These are phyloP conservation scores for Falco berigora DNA, from an alignment of 2,797 vertebrate genomes.

Conservation along the genomic window DNA sequence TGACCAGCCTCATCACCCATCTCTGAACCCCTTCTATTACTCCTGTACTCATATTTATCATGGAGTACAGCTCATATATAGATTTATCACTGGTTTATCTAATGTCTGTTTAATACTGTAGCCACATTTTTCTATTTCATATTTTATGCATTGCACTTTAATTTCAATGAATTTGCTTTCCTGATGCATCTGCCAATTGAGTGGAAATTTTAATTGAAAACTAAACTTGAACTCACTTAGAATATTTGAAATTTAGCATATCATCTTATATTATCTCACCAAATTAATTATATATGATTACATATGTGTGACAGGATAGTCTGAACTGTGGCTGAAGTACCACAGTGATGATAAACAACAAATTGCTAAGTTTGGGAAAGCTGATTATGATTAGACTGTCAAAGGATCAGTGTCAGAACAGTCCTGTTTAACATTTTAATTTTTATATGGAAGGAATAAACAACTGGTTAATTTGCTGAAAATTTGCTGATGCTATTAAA, in stretches of 20 bases:
- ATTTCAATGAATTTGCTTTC: not conserved
- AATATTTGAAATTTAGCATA: not conserved
- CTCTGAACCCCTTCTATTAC: not conserved
- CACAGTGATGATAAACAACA: not conserved
- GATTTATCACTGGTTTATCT: not conserved
- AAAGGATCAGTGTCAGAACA: not conserved
- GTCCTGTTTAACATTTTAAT: conserved; percentile 4
- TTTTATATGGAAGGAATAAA: conserved; percentile 13
- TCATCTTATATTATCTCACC: not conserved
- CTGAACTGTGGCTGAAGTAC: not conserved
- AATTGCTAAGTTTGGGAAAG: conserved; percentile 15
- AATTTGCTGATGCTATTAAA: conserved; percentile 21
- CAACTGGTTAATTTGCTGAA: conserved; percentile 11
- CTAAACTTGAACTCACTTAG: not conserved
- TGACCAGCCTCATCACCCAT: not conserved
- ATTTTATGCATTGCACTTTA: not conserved
- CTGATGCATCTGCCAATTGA: not conserved
- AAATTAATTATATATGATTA: conserved; percentile 26
- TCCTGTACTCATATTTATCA: not conserved
- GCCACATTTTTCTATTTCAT: not conserved
- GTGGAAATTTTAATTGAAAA: conserved; percentile 20
- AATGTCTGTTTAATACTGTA: not conserved
- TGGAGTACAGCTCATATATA: not conserved
- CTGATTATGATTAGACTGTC: not conserved
- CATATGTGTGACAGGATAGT: not conserved